phyloP scores from a whole-genome alignment of 2,797 vertebrate species.

The Carapus acus region DNA sequence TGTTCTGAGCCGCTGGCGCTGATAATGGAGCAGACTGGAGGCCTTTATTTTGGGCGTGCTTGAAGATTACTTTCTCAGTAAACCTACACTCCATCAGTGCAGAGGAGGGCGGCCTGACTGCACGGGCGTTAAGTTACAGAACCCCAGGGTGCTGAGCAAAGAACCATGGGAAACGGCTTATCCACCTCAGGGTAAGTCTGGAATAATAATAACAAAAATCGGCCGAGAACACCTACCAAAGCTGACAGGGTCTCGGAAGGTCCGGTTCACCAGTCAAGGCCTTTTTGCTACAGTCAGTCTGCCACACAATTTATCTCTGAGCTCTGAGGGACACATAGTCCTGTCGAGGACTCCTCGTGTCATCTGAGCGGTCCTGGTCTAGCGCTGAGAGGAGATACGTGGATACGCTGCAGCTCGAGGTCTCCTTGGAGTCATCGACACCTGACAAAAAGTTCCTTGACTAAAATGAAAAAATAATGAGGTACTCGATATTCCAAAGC shows the following conservation, averaged over 20 bases:
- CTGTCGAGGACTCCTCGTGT: too few species aligned
- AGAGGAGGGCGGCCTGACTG: conserved; percentile 44
- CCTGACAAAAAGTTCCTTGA: conserved; percentile 5
- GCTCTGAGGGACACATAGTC: too few species aligned
- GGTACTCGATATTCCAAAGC: conserved; percentile 1
- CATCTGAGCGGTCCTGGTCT: too few species aligned
- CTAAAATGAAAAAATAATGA: neutral
- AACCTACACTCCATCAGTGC: conserved; percentile 50
- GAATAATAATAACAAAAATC: conserved; percentile 54
- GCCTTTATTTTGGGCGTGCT: conserved; percentile 27
- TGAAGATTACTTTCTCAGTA: conserved; percentile 63
- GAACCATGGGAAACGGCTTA: conserved; percentile 61
- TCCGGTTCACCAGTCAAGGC: conserved; percentile 21
- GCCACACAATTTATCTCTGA: too few species aligned
- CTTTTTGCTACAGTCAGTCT: too few species aligned
- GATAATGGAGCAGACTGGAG: conserved; percentile 19
- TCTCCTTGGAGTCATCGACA: too few species aligned
- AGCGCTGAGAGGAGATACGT: too few species aligned
- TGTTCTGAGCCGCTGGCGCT: conserved; percentile 1
- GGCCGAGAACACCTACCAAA: conserved; percentile 13
- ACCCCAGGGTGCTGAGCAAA: conserved; percentile 53
- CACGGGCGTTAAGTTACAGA: conserved; percentile 65
- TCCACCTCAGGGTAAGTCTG: conserved; percentile 48
- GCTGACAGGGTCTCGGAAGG: neutral
- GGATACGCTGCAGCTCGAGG: too few species aligned